Percentiles rank a stretch among this genome's conserved stretches.
Conservation (phyloP, 1,140 invertebrate genomes). For the Bombus affinis region DNA sequence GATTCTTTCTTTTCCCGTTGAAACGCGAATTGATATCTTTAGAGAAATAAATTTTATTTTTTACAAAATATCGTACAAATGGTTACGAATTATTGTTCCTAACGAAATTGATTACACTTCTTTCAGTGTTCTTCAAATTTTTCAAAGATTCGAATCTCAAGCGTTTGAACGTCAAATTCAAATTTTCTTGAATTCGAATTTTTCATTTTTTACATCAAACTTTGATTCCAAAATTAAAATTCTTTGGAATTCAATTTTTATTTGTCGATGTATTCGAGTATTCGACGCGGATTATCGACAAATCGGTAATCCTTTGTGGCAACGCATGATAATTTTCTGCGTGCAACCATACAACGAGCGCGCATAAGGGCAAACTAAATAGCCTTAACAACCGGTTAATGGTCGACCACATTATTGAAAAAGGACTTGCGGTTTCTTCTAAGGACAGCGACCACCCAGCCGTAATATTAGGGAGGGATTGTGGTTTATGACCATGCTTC, state of each 20-base stretch:
- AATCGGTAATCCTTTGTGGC: not conserved
- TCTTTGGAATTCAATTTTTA: not conserved
- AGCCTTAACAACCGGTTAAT: conserved; percentile 51
- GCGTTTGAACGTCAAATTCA: not conserved
- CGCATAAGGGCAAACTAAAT: conserved; percentile 5
- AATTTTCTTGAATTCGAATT: not conserved
- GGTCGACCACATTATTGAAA: conserved; percentile 55
- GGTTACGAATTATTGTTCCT: not conserved
- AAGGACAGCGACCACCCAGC: conserved; percentile 48
- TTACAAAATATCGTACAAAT: not conserved
- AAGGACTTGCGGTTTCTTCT: conserved; percentile 70
- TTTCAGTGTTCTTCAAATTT: not conserved
- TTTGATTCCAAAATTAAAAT: not conserved
- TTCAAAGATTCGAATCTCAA: not conserved
- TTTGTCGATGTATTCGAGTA: not conserved
- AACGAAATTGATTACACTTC: not conserved
- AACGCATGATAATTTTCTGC: conserved; percentile 8
- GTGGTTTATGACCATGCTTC: conserved; percentile 54
- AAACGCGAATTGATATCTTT: not conserved
- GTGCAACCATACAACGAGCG: not conserved
- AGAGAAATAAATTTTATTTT: not conserved
- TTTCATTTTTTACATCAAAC: not conserved
- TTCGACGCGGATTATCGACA: not conserved
- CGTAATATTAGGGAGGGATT: conserved; percentile 57
- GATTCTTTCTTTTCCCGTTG: not conserved